A percentile compares a stretch with the other conserved stretches of the same genome.
phyloP scores from a whole-genome alignment of 2,113 vertebrate species.

The Heliornis fulica region DNA sequence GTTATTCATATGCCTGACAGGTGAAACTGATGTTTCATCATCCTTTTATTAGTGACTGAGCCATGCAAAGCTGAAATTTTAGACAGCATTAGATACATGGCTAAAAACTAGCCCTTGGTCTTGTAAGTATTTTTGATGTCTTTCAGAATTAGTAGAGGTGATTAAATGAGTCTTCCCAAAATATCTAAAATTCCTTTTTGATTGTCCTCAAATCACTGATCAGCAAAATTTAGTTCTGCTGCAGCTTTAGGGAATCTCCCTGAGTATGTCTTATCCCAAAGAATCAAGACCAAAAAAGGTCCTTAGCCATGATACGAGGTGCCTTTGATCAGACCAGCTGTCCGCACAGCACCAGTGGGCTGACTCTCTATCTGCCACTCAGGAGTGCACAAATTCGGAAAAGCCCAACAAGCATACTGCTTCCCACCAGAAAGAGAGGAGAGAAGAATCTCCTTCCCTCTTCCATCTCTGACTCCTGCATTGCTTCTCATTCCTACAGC shows the following conservation, averaged over 20 bases:
- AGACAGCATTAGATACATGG: neutral
- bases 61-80: neutral
- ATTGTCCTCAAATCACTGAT: neutral
- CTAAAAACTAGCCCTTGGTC: neutral
- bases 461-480: neutral
- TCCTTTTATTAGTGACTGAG: neutral
- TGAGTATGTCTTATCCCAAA: neutral
- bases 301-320: neutral
- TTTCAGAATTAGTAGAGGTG: neutral
- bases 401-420: neutral
- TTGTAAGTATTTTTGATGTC: neutral
- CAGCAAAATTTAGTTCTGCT: neutral
- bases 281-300: neutral
- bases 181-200: neutral
- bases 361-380: neutral
- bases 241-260: neutral
- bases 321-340: neutral
- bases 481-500: neutral
- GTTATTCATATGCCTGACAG: neutral
- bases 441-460: neutral
- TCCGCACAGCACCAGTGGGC: neutral
- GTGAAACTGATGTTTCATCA: neutral
- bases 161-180: neutral
- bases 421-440: neutral
- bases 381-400: neutral